These are phyloP conservation scores for Eupithecia tripunctaria DNA, from an alignment of 2,888 invertebrate species.

Conservation along the genomic window DNA sequence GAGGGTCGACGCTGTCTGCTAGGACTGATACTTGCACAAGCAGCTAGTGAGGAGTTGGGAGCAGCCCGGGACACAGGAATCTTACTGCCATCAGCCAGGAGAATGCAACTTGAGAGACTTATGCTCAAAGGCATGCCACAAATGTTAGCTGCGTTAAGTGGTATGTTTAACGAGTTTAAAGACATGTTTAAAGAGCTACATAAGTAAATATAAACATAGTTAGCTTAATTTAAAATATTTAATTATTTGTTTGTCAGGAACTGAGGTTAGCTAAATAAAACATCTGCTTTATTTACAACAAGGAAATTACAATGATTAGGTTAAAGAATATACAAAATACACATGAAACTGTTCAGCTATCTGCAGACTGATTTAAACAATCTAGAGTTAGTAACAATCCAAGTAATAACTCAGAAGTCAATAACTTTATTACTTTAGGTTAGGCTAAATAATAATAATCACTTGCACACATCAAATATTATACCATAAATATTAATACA, in stretches of 20 bases:
- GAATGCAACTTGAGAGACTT: slow-evolving; percentile 88
- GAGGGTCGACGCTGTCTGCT: slow-evolving; percentile 82
- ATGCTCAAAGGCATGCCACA: slow-evolving; percentile 90
- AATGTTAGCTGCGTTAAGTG: slow-evolving; percentile 85
- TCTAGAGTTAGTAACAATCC: not conserved
- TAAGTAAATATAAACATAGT: not conserved
- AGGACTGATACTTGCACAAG: slow-evolving; percentile 90
- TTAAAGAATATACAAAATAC: not conserved
- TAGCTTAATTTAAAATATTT: not conserved
- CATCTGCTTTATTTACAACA: not conserved
- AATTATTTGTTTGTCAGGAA: not conserved
- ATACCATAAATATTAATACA: no score
- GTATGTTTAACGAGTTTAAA: no score
- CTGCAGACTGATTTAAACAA: not conserved
- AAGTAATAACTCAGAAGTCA: not conserved
- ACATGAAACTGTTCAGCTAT: not conserved
- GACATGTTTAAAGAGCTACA: not conserved
- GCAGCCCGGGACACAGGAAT: slow-evolving; percentile 85
- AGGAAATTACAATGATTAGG: not conserved
- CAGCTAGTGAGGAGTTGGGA: slow-evolving; percentile 92
- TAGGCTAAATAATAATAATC: no score
- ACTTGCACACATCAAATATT: no score
- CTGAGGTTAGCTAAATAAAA: not conserved
- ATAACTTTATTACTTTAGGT: no score
- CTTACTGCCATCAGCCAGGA: slow-evolving; percentile 88